Base-by-base conservation (phyloP, 1,140 invertebrate genomes). In the Phortica variegata region DNA sequence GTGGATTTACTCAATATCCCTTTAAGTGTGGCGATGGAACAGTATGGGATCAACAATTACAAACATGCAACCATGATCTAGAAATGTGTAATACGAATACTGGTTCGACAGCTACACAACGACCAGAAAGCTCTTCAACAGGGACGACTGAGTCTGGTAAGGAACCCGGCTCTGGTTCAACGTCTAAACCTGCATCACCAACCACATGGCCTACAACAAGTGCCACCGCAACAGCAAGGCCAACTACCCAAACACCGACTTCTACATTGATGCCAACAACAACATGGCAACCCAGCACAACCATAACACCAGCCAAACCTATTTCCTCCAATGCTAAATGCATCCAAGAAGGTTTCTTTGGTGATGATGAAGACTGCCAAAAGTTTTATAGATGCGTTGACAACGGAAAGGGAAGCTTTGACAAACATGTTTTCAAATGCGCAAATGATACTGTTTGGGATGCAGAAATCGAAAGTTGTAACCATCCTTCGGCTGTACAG, bases 301-400 rank as follows among this genome's bases (percentile, higher is more conserved):
- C 39, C 17, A 37, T 47, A 44, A 56, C 49, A 19, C 46, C 56
- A 17, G 21, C 34, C 7, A 33, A 48, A 48, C 52, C 31, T 2
- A 43, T 34, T 37, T 38, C 26, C 2, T 9, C 43, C 21, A 49
- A 52, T 13, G 61, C 48, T 36, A 47, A 58, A 16, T 81, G 80
- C 54, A 58, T 46, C 1, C 58, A 73, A 18, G 83, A 82, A 75
- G 84, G 83, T 34, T 86, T 84, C 56, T 79, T 81, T 58, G 77
- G 79, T 13, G 78, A 85, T 54, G 63, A 75, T 32, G 77, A 79
- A 31, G 79, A 87, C 58, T 87, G 86, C 53, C 77, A 77, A 36
- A 83, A 81, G 58, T 87, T 87, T 65, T 86, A 84, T 49, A 77
- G 85, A 57, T 87, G 85, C 65, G 81, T 84, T 2, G 77, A 81